A percentile compares a stretch with the other conserved stretches of the same genome.
These are phyloP conservation scores for Mythimna vitellina DNA, from an alignment of 2,888 invertebrate genomes.

Conservation along the genomic window DNA sequence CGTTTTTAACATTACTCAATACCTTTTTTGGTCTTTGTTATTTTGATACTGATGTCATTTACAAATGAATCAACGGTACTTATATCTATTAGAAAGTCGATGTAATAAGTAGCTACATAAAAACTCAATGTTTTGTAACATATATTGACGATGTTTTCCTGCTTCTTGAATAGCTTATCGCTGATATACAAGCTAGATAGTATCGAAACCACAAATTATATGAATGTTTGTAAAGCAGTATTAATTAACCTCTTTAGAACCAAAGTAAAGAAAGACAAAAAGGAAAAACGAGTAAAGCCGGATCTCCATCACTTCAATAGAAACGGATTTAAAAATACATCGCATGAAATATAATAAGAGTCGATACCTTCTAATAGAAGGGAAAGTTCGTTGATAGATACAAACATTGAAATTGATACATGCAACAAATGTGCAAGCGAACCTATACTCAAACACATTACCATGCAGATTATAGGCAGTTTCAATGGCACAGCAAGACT, in stretches of 20 bases:
- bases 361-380: background rate
- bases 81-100: conserved; percentile 28
- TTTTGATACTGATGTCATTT: conserved; percentile 11
- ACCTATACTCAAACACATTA: conserved; percentile 17
- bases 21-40: conserved; percentile 1
- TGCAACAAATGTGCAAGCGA: conserved; percentile 10
- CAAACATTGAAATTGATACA: conserved; percentile 15
- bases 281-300: conserved; percentile 8
- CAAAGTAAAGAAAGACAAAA: background rate
- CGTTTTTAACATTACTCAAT: conserved; percentile 7
- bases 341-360: background rate
- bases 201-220: conserved; percentile 20
- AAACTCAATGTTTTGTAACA: background rate
- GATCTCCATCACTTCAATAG: background rate
- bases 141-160: conserved; percentile 24
- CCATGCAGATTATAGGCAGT: conserved; percentile 16
- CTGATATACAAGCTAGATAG: background rate
- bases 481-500: background rate
- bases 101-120: background rate
- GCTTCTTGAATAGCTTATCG: background rate
- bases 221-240: conserved; percentile 23
- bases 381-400: background rate
- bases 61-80: background rate
- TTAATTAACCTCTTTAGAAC: conserved; percentile 26
- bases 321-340: background rate